A percentile compares a stretch with the other conserved stretches of the same genome.
Conservation (phyloP, 2,888 invertebrate species). For the Ochlodes sylvanus region DNA sequence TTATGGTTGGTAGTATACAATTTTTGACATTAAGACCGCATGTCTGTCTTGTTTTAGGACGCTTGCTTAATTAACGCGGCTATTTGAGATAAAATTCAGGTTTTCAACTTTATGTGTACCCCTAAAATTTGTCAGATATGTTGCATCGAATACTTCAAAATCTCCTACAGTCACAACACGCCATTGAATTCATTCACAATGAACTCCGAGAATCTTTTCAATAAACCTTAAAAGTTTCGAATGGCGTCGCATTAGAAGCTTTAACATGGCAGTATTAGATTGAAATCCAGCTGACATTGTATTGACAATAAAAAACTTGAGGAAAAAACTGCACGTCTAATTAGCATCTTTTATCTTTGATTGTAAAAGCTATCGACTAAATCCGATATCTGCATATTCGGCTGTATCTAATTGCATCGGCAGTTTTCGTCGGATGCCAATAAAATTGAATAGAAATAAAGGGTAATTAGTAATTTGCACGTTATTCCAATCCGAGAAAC, state of each 20-base stretch:
- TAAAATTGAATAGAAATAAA: conserved; percentile 58
- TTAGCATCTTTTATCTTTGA: conserved; percentile 58
- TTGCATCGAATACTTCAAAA: conserved; percentile 36
- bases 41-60: conserved; percentile 21
- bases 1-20: conserved; percentile 23
- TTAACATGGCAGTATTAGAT: conserved; percentile 26
- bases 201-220: conserved; percentile 10
- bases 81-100: conserved; percentile 45
- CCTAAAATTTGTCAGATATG: conserved; percentile 39
- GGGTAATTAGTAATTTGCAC: conserved; percentile 64
- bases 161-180: conserved; percentile 29
- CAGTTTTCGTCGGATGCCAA: conserved; percentile 52
- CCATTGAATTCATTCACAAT: conserved; percentile 4
- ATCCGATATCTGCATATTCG: conserved; percentile 57
- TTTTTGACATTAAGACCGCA: conserved; percentile 6
- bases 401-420: conserved; percentile 65
- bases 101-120: conserved; percentile 41
- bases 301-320: conserved; percentile 26
- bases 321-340: conserved; percentile 57
- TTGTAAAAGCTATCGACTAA: conserved; percentile 54
- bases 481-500: conserved; percentile 46
- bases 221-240: conserved; percentile 10
- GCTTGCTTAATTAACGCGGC: conserved; percentile 46
- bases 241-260: conserved; percentile 15
- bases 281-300: conserved; percentile 15